These are phyloP conservation scores for Zalophus californianus DNA, from an alignment of 2,797 vertebrate species.

Conservation along the genomic window DNA sequence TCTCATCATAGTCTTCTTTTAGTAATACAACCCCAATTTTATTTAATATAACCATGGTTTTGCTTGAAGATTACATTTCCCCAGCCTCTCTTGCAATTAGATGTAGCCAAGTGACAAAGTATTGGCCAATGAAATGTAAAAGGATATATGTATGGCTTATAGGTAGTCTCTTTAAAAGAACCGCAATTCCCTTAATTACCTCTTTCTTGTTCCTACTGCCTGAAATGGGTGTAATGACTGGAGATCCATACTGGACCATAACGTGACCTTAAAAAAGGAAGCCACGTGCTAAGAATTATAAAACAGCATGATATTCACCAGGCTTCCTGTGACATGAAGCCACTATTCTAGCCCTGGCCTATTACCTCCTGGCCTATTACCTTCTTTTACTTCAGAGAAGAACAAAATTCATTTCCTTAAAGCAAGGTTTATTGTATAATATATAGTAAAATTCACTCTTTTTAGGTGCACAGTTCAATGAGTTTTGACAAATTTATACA, in stretches of 20 bases:
- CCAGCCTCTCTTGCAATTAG: neutral
- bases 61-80: constrained; percentile 32
- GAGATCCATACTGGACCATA: neutral
- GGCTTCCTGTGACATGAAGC: neutral
- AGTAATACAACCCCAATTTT: neutral
- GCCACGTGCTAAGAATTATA: neutral
- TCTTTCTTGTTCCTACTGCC: neutral
- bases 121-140: constrained; percentile 15
- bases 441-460: neutral
- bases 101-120: neutral
- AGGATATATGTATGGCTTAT: neutral
- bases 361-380: neutral
- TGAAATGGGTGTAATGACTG: neutral
- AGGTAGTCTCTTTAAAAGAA: constrained; percentile 17
- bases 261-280: neutral
- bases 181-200: neutral
- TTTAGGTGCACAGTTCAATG: neutral
- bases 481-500: neutral
- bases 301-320: neutral
- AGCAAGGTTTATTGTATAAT: neutral
- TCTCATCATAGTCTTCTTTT: neutral
- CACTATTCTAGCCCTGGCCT: neutral
- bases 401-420: neutral
- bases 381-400: constrained; percentile 12
- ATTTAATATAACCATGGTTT: neutral